Evolutionary conservation across 2,888 invertebrate genomes (phyloP), one percentile per base, ranked within the genome.

Genomic region (Lasioglossum pauxillum): DNA sequence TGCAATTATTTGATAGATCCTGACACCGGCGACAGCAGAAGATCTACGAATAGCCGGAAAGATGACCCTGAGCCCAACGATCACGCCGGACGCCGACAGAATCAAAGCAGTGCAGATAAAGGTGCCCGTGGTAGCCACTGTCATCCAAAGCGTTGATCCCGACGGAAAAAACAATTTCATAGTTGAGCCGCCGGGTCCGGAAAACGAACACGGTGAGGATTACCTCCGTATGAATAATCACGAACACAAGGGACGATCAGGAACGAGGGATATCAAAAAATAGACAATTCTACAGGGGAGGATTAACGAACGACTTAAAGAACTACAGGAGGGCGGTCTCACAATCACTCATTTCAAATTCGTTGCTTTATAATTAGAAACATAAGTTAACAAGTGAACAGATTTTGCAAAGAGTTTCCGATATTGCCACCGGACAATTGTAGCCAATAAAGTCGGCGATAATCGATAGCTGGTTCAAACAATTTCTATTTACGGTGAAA

Each of bases 11-110:
- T 77, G 49, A 60, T 67, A 97, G 96, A 96, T 97, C 96, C 93
- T 97, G 89, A 97, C 97, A 14, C 97, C 97, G 0, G 97, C 97
- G 0, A 97, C 97, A 14, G 97, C 97, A 2, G 97, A 97, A 91
- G 97, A 97, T 94, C 95, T 97, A 64, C 96, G 96, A 92, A 96
- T 96, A 82, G 96, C 97, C 57, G 97, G 97, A 0, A 97, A 97
- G 94, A 97, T 97, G 83, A 95, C 90, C 60, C 73, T 92, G 23
- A 93, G 91, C 83, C 91, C 93, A 57, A 91, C 91, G n/a, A 85
- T 92, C 67, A 91, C 91, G 75, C 86, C 92, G 23, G 94, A 95
- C 44, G 44, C 87, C 82, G 87, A 95, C 16, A 95, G 95, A 0
- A 95, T 96, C 0, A 95, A 95, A 86, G 94, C 95, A 12, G 95